Evolutionary conservation across 2,113 vertebrate species (phyloP).

Genomic region (Rhinolophus ferrumequinum): DNA sequence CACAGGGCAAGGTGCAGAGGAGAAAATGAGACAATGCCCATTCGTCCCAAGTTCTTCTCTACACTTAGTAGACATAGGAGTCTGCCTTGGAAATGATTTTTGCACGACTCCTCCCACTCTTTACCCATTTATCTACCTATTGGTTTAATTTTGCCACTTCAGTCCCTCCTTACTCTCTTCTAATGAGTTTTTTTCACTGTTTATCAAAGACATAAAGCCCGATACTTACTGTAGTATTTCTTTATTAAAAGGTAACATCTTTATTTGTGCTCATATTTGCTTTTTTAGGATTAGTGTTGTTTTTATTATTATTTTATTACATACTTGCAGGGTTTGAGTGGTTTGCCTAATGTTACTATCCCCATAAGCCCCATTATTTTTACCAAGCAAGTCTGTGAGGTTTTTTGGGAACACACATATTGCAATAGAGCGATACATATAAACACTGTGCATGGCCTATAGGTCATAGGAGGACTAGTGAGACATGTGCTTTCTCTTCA

Average conservation of each 20-base stretch:
- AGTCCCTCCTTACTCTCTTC: background rate
- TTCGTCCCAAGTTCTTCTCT: background rate
- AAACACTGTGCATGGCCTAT: background rate
- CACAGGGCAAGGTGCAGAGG: rapidly evolving
- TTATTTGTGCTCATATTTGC: background rate
- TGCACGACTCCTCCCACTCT: background rate
- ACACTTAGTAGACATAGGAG: rapidly evolving
- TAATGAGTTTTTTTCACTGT: background rate
- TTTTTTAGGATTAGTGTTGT: background rate
- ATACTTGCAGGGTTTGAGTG: background rate
- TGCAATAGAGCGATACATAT: background rate
- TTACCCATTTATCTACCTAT: background rate
- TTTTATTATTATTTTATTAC: slow-evolving; percentile 39
- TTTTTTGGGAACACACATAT: background rate
- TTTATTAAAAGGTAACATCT: slow-evolving; percentile 1
- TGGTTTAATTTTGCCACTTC: background rate
- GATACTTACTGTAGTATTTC: background rate
- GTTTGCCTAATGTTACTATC: slow-evolving; percentile 20
- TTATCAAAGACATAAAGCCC: background rate
- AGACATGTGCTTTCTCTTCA: background rate
- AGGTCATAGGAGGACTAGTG: background rate
- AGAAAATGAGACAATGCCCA: rapidly evolving
- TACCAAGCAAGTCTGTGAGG: background rate
- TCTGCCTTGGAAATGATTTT: background rate
- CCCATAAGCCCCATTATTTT: slow-evolving; percentile 33